Evolutionary conservation across 2,888 invertebrate species (phyloP), one percentile per base, ranked within the genome.

Genomic region (Ferdinandea cuprea): DNA sequence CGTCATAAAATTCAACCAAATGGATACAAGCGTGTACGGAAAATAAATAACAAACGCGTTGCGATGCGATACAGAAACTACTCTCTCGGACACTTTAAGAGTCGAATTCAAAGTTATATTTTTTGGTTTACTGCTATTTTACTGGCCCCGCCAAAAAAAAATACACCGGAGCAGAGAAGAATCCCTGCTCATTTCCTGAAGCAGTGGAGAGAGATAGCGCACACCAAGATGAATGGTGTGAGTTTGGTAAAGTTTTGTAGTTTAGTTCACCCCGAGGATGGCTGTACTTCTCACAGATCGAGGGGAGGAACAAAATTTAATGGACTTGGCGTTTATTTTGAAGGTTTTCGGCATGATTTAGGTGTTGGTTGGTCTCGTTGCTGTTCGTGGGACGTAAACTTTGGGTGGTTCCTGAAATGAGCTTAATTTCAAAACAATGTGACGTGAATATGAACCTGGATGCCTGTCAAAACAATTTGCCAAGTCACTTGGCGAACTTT

Each of bases 21-120:
- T 56, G 61, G 79, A 63, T 79, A 66, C 66, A 61, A 54, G 54
- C 46, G 65, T 73, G 44, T 50, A 52, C 65, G 63, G 56, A 35
- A 69, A 58, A 80, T 80, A 80, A 80, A 76, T 80, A 80, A 80
- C 69, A n/a, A 80, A 80, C 68, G 68, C 68, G 66, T 66, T 59
- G 52, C 66, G 32, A 61, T 61, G 54, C 63, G 42, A 8, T 25
- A n/a, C 21, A n/a, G 15, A 37, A 19, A 44, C 65, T 40, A 42
- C 48, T 56, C 48, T 56, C 58, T 32, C 25, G 58, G 58, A 72
- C 63, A 72, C 63, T 78, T 78, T 71, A 50, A 44, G 48, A 63
- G 77, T 48, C 76, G 32, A 69, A 76, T 61, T 71, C 48, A 58
- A 44, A 66, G 28, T 65, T 73, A 54, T 68, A 56, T 74, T 76